Evolutionary conservation across 2,113 vertebrate genomes (phyloP), one percentile per base, ranked within the genome.

Genomic region (Trinectes maculatus): DNA sequence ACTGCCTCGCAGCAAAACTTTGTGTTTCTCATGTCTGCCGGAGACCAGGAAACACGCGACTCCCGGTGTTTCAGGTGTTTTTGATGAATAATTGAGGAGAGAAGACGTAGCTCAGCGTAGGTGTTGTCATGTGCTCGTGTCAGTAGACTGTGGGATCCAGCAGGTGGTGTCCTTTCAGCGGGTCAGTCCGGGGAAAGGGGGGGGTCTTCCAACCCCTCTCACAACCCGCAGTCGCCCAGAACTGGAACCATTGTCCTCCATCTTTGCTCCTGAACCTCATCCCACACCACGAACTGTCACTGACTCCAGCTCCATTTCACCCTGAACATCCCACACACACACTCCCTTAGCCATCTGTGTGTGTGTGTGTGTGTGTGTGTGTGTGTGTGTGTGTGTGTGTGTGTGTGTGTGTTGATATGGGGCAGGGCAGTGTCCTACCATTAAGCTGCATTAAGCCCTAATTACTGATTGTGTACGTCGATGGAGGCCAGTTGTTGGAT

Each of bases 381-480:
- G 69, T 48, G 43, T 40, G 49, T 57, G 52, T 64, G 74, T 56
- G 60, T 48, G 53, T 60, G 53, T 48, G 59, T 28, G 49, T 62
- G 47, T 51, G 26, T n/a, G 33, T 9, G 59, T 48, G 72, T 37
- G 77, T 70, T 44, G 43, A 64, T 66, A n/a, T n/a, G n/a, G n/a
- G n/a, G 63, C n/a, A 59, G 68, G 74, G 72, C 74, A 87, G 77
- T 73, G 85, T 80, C 84, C 71, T 73, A 82, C 80, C 87, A 93
- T 95, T 96, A 94, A 94, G 94, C 93, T 91, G 90, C 93, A 94
- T 96, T 96, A 96, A 92, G 94, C 95, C 93, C 93, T 94, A 95
- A 96, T 96, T 95, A 95, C 95, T 94, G 93, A 89, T 90, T 91
- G 93, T 94, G 95, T 94, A 95, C 95, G 80, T 91, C 89, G 93